A percentile compares a stretch with the other conserved stretches of the same genome.
Conservation (phyloP, 2,113 vertebrate genomes). For the Eurystomus gularis region DNA sequence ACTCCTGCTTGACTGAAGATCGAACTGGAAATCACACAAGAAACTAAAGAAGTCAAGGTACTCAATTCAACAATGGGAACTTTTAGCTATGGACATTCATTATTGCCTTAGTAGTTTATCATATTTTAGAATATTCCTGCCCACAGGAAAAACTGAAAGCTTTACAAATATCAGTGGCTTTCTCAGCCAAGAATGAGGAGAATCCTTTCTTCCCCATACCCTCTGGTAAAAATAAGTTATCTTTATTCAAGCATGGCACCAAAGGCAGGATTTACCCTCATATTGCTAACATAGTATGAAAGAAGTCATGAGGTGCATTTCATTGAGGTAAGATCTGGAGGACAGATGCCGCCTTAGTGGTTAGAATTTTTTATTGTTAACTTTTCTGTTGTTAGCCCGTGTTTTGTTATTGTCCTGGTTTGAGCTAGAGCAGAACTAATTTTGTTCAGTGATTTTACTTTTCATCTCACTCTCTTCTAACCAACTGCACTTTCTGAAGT, state of each 20-base stretch:
- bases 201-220: background rate
- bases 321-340: background rate
- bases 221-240: background rate
- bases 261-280: background rate
- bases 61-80: background rate
- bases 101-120: background rate
- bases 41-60: background rate
- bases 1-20: background rate
- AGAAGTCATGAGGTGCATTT: background rate
- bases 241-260: background rate
- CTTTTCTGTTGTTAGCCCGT: background rate
- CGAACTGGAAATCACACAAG: background rate
- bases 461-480: too few relatives aligned
- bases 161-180: background rate
- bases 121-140: background rate
- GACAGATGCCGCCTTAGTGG: background rate
- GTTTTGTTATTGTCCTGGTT: too few relatives aligned
- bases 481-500: too few relatives aligned
- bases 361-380: too few relatives aligned
- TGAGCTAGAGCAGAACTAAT: too few relatives aligned
- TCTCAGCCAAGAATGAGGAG: background rate
- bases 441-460: too few relatives aligned
- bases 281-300: background rate
- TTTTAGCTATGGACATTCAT: background rate
- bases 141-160: background rate